A percentile compares a stretch with the other conserved stretches of the same genome.
These are phyloP conservation scores for Quadriops clusia DNA, from an alignment of 2,888 invertebrate genomes.

Conservation along the genomic window DNA sequence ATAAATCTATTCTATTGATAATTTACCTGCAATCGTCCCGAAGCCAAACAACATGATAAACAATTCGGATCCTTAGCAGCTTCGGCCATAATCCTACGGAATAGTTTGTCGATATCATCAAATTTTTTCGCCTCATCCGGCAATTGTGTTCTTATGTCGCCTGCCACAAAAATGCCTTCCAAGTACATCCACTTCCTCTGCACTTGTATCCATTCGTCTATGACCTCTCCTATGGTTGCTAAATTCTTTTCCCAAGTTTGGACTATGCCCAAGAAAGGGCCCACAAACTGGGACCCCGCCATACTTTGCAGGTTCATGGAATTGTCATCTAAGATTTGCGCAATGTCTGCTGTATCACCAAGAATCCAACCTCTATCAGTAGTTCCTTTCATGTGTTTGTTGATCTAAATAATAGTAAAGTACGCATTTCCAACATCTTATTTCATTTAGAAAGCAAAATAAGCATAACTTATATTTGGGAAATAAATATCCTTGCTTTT, in stretches of 20 bases:
- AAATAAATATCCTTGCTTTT: too few relatives aligned
- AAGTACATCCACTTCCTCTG: slow-evolving; percentile 87
- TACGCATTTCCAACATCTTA: too few relatives aligned
- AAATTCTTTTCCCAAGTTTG: slow-evolving; percentile 78
- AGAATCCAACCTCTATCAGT: slow-evolving; percentile 74
- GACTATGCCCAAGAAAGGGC: slow-evolving; percentile 72
- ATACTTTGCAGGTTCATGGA: slow-evolving; percentile 84
- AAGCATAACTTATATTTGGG: too few relatives aligned
- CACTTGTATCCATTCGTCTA: slow-evolving; percentile 77
- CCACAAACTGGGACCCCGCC: slow-evolving; percentile 82
- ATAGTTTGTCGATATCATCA: slow-evolving; percentile 74
- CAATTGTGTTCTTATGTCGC: slow-evolving; percentile 74
- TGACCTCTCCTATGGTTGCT: slow-evolving; percentile 65
- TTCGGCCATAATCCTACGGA: slow-evolving; percentile 74
- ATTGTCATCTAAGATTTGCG: slow-evolving; percentile 74
- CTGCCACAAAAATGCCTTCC: slow-evolving; percentile 84
- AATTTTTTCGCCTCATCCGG: slow-evolving; percentile 86
- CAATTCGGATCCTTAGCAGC: slow-evolving; percentile 71
- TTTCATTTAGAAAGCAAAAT: too few relatives aligned
- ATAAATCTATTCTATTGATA: too few relatives aligned
- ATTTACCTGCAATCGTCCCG: slow-evolving; percentile 57
- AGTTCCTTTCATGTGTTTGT: slow-evolving; percentile 55
- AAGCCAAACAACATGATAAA: slow-evolving; percentile 62
- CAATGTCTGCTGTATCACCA: slow-evolving; percentile 73
- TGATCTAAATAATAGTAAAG: too few relatives aligned